phyloP scores from a whole-genome alignment of 1,140 invertebrate genomes.

The Drosophila bocki region DNA sequence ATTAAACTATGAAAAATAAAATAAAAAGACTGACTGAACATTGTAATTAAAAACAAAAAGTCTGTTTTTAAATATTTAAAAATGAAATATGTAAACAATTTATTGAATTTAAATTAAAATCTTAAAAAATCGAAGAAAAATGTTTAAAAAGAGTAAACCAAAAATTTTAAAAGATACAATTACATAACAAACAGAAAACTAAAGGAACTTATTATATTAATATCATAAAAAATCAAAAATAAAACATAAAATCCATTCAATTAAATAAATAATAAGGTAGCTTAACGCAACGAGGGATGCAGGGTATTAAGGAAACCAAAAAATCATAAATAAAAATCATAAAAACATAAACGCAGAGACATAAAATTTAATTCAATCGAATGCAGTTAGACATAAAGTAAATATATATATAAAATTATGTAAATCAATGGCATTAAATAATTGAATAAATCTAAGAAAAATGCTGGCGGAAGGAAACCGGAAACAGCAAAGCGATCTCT shows the following conservation, averaged over 20 bases:
- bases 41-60: neutral
- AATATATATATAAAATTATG: constrained; percentile 45
- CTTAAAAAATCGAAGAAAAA: constrained; percentile 11
- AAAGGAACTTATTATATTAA: constrained; percentile 1
- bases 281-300: constrained; percentile 27
- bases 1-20: constrained; percentile 3
- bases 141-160: constrained; percentile 5
- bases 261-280: constrained; percentile 18
- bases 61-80: neutral
- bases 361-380: constrained; percentile 47
- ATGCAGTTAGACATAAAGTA: constrained; percentile 57
- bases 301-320: constrained; percentile 12
- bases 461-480: constrained; percentile 47
- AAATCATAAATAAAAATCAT: constrained; percentile 39
- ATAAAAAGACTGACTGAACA: neutral
- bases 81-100: neutral
- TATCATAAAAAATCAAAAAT: constrained; percentile 14
- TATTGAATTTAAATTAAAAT: neutral
- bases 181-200: constrained; percentile 9
- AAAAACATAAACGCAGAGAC: constrained; percentile 48
- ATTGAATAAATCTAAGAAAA: constrained; percentile 43
- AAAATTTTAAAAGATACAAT: neutral
- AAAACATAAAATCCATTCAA: constrained; percentile 20
- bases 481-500: constrained; percentile 7
- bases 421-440: constrained; percentile 56